Base-by-base conservation (phyloP, 2,797 vertebrate species). In the Poecilia wingei region DNA sequence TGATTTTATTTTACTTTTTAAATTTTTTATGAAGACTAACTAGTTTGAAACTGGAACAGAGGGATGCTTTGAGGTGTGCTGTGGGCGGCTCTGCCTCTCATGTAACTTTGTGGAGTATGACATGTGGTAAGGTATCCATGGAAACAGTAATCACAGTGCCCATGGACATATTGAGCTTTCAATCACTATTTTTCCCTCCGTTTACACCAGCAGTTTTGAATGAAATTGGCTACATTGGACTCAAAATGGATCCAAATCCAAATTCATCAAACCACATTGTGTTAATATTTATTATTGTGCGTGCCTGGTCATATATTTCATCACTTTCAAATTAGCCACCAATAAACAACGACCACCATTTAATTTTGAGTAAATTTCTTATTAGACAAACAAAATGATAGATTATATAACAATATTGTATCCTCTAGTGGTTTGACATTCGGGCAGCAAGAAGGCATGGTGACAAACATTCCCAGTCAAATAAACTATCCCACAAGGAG, bases 141-240 rank as follows among this genome's bases (percentile, higher is more conserved):
- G 74, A 28, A 61, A 75, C 74, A 61, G 55, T 28, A 59, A 61
- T 75, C 55, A 75, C 74, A 61, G 74, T 33, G n/a, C 53, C 31
- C 53, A 55, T 59, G 14, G 41, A 75, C 55, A 74, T 57, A 57
- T 57, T 57, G 51, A 33, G 39, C 20, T 75, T 75, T 61, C 43
- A 75, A 75, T 75, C 74, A 33, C 43, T 61, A n/a, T 18, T 61
- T 75, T 45, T 75, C 4, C 9, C 16, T 61, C 4, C 10, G 8
- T 46, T 75, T 75, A 61, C 41, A 45, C 16, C 33, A 45, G 41
- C 16, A 39, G 4, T 20, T 61, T 75, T 28, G 1, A 55, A 43
- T 31, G 16, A 28, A 36, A 36, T 59, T 43, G 33, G 53, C 3
- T 43, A 45, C 18, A 74, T 57, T 57, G 55, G 25, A 74, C 41